Base-by-base conservation (phyloP, 2,797 vertebrate genomes). In the Aldrovandia affinis region DNA sequence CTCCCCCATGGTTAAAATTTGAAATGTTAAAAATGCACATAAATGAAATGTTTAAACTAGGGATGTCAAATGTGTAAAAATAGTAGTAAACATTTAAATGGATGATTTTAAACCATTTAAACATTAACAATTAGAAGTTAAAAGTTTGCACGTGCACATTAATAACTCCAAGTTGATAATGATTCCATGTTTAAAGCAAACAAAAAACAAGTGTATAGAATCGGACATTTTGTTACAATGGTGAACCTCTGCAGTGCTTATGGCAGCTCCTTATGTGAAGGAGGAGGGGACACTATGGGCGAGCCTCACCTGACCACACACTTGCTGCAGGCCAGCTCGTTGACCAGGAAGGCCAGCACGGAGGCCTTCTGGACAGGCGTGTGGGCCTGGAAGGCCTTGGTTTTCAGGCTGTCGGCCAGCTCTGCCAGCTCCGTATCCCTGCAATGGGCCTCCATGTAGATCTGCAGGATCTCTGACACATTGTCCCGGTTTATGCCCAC, bases 271-370 rank as follows among this genome's bases (percentile, higher is more conserved):
- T 55, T 18, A 25, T 0, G 12, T 59, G 54, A 39, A 2, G 3
- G 9, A 8, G 30, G 4, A 39, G 33, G 15, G 65, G 30, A 2
- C 6, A 65, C 61, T 22, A 9, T 30, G 28, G 14, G 12, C 12
- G 20, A 75, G 55, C 44, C 94, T 94, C 92, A 98, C 98, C 96
- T 97, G 89, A 98, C 96, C 81, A 99, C 97, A 55, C 96, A 96
- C 93, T 96, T 99, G 91, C 97, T 98, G 91, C 97, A 97, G 47
- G 97, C 97, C 87, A 99, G 93, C 86, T 99, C 97, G 87, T 99
- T 98, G 78, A 97, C 96, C 86, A 99, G 94, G 91, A 98, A 98
- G 57, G 96, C 96, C 18, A 99, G 93, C 0, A 98, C 83, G 0
- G 96, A 96, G 54, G 97, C 96, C 92, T 99, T 99, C 90, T 98